Conservation (phyloP, 2,113 vertebrate species). For the Corythornis madagascariensis region DNA sequence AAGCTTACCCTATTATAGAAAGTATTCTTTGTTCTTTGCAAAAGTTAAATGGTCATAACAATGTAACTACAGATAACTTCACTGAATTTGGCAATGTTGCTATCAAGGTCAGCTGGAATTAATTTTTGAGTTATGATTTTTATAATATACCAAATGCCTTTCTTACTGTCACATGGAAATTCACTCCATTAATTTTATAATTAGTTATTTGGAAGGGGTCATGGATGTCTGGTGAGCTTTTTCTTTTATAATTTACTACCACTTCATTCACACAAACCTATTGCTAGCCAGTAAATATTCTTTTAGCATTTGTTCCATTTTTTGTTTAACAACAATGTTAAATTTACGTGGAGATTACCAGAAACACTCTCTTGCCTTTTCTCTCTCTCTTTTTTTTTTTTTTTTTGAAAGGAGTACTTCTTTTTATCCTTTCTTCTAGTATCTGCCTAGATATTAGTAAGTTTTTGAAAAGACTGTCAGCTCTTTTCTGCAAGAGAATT, state of each 20-base stretch:
- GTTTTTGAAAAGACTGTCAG: neutral
- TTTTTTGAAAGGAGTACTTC: neutral
- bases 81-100: neutral
- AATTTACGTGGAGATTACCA: conserved; percentile 9
- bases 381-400: neutral
- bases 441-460: conserved; percentile 16
- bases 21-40: neutral
- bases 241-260: conserved; percentile 5
- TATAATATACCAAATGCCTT: neutral
- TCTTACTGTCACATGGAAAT: neutral
- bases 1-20: neutral
- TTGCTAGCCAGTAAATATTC: conserved; percentile 3
- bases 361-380: neutral
- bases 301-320: conserved; percentile 1
- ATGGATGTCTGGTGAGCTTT: neutral
- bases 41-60: neutral
- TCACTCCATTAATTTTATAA: conserved; percentile 30
- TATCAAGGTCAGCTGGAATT: conserved; percentile 16
- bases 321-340: conserved; percentile 2
- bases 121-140: conserved; percentile 24
- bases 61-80: conserved; percentile 5
- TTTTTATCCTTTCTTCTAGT: neutral
- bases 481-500: neutral
- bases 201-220: neutral
- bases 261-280: neutral